Evolutionary conservation across 1,140 invertebrate species (phyloP).

Genomic region (Ctenoplectra terminalis): DNA sequence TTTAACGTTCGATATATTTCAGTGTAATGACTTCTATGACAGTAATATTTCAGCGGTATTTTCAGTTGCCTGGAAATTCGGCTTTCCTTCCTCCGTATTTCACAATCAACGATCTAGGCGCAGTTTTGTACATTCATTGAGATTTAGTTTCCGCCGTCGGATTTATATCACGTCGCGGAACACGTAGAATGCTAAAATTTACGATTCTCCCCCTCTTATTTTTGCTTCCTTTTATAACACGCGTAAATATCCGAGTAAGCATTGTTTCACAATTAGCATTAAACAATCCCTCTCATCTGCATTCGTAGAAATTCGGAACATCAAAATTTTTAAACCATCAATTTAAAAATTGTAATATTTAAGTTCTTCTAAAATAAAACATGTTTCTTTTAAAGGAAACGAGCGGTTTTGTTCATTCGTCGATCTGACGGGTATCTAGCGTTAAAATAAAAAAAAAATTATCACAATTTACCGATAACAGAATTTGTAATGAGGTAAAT

Average conservation of each 20-base stretch:
- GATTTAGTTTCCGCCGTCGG: constrained; percentile 18
- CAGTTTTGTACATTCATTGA: constrained; percentile 17
- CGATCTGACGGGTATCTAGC: no score
- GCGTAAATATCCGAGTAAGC: background rate
- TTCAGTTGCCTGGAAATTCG: background rate
- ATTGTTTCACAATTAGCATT: constrained; percentile 3
- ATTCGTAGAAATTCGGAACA: background rate
- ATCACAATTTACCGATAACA: no score
- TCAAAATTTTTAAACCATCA: no score
- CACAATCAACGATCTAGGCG: constrained; percentile 28
- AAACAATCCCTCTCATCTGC: background rate
- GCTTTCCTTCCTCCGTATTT: background rate
- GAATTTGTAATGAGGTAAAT: no score
- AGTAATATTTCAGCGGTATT: no score
- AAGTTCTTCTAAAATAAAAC: no score
- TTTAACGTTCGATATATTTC: background rate
- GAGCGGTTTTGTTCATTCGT: no score
- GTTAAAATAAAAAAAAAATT: no score
- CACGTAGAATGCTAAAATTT: constrained; percentile 2
- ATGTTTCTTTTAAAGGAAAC: no score
- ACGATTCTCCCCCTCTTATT: background rate
- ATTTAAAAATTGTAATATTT: no score
- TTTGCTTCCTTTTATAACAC: background rate
- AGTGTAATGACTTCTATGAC: background rate
- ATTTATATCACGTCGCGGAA: background rate